phyloP scores from a whole-genome alignment of 2,113 vertebrate genomes.

The Urocolius indicus region DNA sequence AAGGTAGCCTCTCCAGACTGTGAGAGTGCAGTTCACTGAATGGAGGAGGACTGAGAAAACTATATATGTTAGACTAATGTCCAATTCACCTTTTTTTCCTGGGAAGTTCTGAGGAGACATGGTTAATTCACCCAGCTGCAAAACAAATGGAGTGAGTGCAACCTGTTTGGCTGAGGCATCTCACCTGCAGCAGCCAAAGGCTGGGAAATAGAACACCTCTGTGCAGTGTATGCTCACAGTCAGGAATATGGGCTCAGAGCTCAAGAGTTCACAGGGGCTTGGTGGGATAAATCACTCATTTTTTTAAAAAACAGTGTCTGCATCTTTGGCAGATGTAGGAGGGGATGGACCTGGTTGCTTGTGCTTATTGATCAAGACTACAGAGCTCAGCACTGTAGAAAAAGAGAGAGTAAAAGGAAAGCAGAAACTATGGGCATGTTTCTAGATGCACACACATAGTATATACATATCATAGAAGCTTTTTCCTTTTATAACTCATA shows the following conservation, averaged over 20 bases:
- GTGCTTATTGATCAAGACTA: background rate
- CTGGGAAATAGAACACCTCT: background rate
- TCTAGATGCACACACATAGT: background rate
- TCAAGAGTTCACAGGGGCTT: background rate
- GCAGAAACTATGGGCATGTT: background rate
- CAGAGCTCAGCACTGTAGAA: background rate
- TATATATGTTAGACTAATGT: fast-evolving
- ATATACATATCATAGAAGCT: background rate
- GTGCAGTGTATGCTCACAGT: background rate
- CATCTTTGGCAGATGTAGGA: background rate
- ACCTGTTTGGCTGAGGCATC: background rate
- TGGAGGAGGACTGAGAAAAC: background rate
- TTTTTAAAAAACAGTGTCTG: background rate
- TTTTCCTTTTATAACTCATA: background rate
- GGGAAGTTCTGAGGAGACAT: background rate
- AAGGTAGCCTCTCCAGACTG: background rate
- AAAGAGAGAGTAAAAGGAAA: background rate
- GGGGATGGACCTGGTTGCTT: background rate
- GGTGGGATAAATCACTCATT: background rate
- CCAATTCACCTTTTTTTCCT: background rate
- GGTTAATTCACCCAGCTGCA: background rate
- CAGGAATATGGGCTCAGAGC: background rate
- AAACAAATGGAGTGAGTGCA: background rate
- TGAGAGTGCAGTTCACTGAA: background rate
- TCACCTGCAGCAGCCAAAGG: background rate